phyloP scores from a whole-genome alignment of 1,140 invertebrate genomes.

The Cherax destructor region DNA sequence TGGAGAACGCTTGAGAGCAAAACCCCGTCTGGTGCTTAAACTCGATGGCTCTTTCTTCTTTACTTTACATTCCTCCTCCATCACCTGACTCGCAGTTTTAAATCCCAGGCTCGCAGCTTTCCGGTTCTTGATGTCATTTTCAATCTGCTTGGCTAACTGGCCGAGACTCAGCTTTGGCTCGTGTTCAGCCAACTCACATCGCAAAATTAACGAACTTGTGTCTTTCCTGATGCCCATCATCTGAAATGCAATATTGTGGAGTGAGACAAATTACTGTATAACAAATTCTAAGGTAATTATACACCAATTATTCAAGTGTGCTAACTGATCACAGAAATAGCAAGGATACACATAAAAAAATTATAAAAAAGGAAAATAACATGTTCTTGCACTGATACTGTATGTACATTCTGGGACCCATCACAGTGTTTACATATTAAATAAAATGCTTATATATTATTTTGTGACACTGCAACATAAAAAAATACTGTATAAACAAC shows the following conservation, averaged over 20 bases:
- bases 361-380: no score
- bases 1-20: constrained; percentile 51
- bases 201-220: constrained; percentile 12
- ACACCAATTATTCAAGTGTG: no score
- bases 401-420: no score
- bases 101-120: constrained; percentile 20
- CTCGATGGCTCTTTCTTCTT: constrained; percentile 12
- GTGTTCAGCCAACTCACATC: constrained; percentile 36
- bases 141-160: constrained; percentile 44
- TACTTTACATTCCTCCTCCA: neutral
- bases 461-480: no score
- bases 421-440: no score
- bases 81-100: constrained; percentile 25
- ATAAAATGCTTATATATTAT: no score
- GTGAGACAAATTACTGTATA: neutral
- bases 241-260: constrained; percentile 3
- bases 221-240: constrained; percentile 53
- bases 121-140: constrained; percentile 30
- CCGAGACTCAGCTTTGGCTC: constrained; percentile 31
- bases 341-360: no score
- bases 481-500: no score
- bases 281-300: neutral
- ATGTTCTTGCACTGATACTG: no score
- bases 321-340: no score
- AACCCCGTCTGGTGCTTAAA: constrained; percentile 32